A percentile compares a stretch with the other conserved stretches of the same genome.
Conservation (phyloP, 2,113 vertebrate genomes). For the Macroglossus sobrinus region DNA sequence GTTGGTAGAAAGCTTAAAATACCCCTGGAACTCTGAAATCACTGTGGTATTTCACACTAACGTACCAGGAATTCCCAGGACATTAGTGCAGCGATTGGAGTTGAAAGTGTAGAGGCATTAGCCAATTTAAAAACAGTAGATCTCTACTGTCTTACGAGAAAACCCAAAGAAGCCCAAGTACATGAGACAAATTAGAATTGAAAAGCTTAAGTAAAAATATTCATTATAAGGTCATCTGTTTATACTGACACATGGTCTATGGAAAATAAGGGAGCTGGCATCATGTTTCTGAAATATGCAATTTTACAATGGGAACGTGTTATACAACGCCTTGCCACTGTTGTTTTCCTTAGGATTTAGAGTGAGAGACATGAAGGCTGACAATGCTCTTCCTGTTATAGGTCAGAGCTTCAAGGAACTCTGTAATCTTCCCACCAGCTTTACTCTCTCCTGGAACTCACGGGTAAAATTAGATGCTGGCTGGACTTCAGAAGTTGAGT, state of each 20-base stretch:
- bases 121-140: conserved; percentile 34
- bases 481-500: conserved; percentile 86
- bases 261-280: conserved; percentile 77
- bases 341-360: conserved; percentile 90
- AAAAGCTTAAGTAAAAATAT: conserved; percentile 75
- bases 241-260: conserved; percentile 73
- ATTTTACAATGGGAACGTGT: conserved; percentile 92
- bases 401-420: conserved; percentile 94
- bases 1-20: conserved; percentile 31
- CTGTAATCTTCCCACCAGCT: conserved; percentile 97
- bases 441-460: conserved; percentile 87
- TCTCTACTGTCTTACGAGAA: conserved; percentile 69
- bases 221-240: conserved; percentile 78
- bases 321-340: conserved; percentile 92
- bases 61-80: conserved; percentile 36
- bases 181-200: conserved; percentile 51
- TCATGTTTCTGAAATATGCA: conserved; percentile 82
- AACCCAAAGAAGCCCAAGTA: conserved; percentile 68
- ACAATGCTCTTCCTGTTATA: conserved; percentile 93
- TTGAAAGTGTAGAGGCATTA: neutral
- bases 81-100: neutral
- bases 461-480: conserved; percentile 90
- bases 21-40: neutral
- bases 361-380: conserved; percentile 87
- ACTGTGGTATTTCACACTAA: conserved; percentile 5